A percentile compares a stretch with the other conserved stretches of the same genome.
These are phyloP conservation scores for Gasterosteus nipponicus DNA, from an alignment of 2,113 vertebrate species.

Conservation along the genomic window DNA sequence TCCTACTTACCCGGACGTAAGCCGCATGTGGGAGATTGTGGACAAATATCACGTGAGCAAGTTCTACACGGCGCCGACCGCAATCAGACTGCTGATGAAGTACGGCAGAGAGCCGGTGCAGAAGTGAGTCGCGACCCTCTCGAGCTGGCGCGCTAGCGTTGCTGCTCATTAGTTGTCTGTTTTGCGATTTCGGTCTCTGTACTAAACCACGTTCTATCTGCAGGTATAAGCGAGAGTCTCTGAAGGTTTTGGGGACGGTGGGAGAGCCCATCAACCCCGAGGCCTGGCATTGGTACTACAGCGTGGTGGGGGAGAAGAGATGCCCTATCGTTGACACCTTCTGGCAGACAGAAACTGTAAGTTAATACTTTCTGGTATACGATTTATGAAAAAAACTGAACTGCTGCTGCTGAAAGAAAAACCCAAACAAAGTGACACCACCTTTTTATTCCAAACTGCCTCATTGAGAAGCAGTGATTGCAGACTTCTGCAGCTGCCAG, in stretches of 20 bases:
- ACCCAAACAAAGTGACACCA: background rate
- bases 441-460: background rate
- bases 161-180: background rate
- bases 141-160: too few relatives aligned
- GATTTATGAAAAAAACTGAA: background rate
- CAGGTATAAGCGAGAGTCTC: conserved; percentile 89
- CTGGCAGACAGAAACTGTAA: conserved; percentile 98
- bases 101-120: conserved; percentile 91
- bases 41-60: conserved; percentile 96
- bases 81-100: conserved; percentile 97
- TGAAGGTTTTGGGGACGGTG: conserved; percentile 93
- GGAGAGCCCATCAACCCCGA: conserved; percentile 98
- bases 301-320: conserved; percentile 88
- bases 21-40: conserved; percentile 91
- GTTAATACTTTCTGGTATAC: conserved; percentile 36
- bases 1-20: conserved; percentile 90
- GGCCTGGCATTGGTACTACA: conserved; percentile 97
- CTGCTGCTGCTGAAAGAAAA: background rate
- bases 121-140: conserved; percentile 80
- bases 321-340: conserved; percentile 97
- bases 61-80: conserved; percentile 98
- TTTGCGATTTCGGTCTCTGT: background rate
- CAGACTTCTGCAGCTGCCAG: conserved; percentile 25
- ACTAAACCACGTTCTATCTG: background rate
- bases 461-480: background rate